Evolutionary conservation across 2,113 vertebrate genomes (phyloP), one percentile per base, ranked within the genome.

Genomic region (Phaetusa simplex): DNA sequence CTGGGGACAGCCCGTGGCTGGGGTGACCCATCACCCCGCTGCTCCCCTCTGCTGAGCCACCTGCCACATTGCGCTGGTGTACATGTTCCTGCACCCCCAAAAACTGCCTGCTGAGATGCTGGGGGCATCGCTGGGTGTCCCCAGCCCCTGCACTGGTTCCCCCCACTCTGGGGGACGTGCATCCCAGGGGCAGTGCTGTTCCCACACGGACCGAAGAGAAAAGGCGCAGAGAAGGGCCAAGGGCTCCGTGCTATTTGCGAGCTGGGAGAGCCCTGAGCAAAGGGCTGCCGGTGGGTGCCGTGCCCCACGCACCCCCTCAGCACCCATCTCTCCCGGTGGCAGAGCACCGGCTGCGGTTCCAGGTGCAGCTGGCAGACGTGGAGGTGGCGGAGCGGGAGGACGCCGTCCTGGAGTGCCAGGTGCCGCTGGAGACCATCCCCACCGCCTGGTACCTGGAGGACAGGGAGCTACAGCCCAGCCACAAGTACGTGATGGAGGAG

Each of bases 391-490:
- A 99, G 94, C 96, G 97, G 14, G 99, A 99, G 84, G 98, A 99
- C 9, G 99, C 98, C 0, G 97, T 99, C 93, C 98, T 99, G 52
- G 99, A 99, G 97, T 99, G 99, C 95, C 99, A 99, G 97, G 99
- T 99, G 38, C 99, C 99, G 1, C 98, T 99, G 91, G 99, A 99
- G 91, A 98, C 99, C 40, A 99, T 99, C 66, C 98, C 99, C 70
- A 99, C 99, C 1, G 97, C 99, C 50, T 99, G 99, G 99, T 99
- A 99, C 97, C 98, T 99, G 49, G 99, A 99, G 97, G 99, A 99
- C 96, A 98, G 99, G 70, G 97, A 99, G 82, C 98, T 99, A 90
- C 99, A 99, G 95, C 99, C 99, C 92, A 99, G 99, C 86, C 99
- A 98, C 96, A 99, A 99, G 96, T 99, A 99, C 5, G 98, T 99